A percentile compares a stretch with the other conserved stretches of the same genome.
Conservation (phyloP, 2,113 vertebrate genomes). For the Romanogobio albipinnatus region DNA sequence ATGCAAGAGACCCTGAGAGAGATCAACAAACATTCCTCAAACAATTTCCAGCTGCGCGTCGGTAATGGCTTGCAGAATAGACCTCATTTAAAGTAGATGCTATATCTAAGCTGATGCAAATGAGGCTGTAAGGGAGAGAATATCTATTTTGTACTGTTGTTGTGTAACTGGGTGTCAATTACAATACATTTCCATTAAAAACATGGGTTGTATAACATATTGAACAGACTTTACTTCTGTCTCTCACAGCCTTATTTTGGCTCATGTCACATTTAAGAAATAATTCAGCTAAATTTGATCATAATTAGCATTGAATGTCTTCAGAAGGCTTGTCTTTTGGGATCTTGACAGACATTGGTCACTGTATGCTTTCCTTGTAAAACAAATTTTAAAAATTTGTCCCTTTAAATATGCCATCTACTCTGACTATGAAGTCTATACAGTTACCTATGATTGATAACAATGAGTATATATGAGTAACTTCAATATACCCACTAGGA, state of each 20-base stretch:
- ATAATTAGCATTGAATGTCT: background rate
- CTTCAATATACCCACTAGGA: conserved; percentile 69
- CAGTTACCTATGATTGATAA: background rate
- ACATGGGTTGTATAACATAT: background rate
- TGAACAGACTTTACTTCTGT: background rate
- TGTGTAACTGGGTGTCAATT: background rate
- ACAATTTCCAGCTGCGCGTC: conserved; percentile 93
- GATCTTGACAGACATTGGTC: background rate
- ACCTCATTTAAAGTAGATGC: conserved; percentile 8
- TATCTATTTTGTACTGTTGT: background rate
- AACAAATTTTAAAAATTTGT: too few species aligned
- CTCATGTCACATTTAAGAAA: background rate
- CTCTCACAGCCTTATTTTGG: background rate
- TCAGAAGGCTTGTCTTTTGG: background rate
- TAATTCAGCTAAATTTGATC: background rate
- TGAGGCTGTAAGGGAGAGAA: background rate
- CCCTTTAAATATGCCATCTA: background rate
- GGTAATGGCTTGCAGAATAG: conserved; percentile 75
- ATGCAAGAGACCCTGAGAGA: conserved; percentile 92
- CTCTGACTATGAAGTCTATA: background rate
- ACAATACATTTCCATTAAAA: background rate
- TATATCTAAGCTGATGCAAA: background rate
- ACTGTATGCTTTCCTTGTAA: background rate
- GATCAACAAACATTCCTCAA: conserved; percentile 88
- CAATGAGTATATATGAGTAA: background rate